Percentiles rank a stretch among this genome's conserved stretches.
These are phyloP conservation scores for Mohoua ochrocephala DNA, from an alignment of 2,113 vertebrate genomes.

Conservation along the genomic window DNA sequence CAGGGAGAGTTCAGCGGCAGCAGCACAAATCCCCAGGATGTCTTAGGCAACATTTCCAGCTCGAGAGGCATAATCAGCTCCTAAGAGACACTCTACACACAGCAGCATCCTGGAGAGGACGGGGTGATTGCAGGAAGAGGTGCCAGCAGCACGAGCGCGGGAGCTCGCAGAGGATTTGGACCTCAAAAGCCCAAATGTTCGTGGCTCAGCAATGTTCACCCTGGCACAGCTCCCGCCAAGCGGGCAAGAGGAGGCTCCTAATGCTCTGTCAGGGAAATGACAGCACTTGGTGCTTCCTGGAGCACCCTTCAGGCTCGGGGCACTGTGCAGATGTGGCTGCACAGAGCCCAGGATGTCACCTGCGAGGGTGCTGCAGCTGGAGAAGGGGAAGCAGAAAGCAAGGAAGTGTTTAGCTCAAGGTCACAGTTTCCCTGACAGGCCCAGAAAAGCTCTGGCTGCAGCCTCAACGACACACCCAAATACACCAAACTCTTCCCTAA, in stretches of 20 bases:
- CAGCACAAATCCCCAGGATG: not conserved
- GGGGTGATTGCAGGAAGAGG: not conserved
- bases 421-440: not conserved
- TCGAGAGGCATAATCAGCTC: not conserved
- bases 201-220: not conserved
- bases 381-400: not conserved
- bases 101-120: not conserved
- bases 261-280: constrained; percentile 18
- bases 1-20: not conserved
- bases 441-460: not conserved
- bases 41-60: not conserved
- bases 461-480: not conserved
- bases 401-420: constrained; percentile 10
- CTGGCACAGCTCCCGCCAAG: not conserved
- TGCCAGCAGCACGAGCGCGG: not conserved
- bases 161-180: not conserved
- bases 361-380: constrained; percentile 46
- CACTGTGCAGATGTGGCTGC: not conserved
- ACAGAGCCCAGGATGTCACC: not conserved
- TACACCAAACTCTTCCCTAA: not conserved
- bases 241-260: not conserved
- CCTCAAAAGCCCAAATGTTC: not conserved
- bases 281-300: not conserved
- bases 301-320: constrained; percentile 19
- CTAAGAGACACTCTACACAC: not conserved